Evolutionary conservation across 2,888 invertebrate genomes (phyloP).

Genomic region (Xanthorhoe spadicearia): DNA sequence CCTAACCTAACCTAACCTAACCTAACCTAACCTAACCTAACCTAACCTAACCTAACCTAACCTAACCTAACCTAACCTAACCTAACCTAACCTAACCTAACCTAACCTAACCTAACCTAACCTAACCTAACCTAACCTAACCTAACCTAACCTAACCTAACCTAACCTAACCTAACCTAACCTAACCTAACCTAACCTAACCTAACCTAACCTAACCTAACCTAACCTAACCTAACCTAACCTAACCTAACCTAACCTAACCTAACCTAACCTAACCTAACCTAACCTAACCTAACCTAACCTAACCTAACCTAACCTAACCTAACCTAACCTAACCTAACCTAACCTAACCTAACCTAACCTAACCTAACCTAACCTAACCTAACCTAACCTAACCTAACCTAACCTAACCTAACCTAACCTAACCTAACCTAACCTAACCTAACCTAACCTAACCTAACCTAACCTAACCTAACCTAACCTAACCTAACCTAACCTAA

Average conservation of each 20-base stretch:
- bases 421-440: conserved; percentile 17
- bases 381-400: conserved; percentile 26
- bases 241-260: conserved; percentile 25
- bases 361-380: conserved; percentile 24
- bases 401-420: conserved; percentile 19
- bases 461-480: conserved; percentile 14
- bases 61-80: no score
- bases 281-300: conserved; percentile 28
- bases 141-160: no score
- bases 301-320: conserved; percentile 28
- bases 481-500: conserved; percentile 12
- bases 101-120: no score
- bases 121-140: no score
- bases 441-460: conserved; percentile 14
- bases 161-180: no score
- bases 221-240: conserved; percentile 18
- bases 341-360: conserved; percentile 24
- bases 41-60: no score
- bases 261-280: conserved; percentile 25
- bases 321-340: conserved; percentile 30
- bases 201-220: no score
- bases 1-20: no score
- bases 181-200: no score
- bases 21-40: no score
- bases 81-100: no score